These are phyloP conservation scores for Glyptemys insculpta DNA, from an alignment of 2,797 vertebrate genomes.

Conservation along the genomic window DNA sequence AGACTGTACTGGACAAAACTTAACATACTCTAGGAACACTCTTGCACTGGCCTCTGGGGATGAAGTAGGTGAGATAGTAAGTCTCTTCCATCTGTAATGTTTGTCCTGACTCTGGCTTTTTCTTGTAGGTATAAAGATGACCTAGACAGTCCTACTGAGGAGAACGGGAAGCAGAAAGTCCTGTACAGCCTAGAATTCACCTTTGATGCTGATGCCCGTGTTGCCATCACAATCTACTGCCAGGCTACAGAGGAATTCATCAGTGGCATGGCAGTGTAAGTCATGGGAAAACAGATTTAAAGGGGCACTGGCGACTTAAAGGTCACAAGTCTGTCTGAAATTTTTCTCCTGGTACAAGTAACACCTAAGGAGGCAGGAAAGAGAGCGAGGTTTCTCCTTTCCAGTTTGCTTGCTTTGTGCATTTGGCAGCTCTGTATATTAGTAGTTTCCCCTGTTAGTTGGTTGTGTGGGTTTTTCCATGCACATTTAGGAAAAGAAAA, in stretches of 20 bases:
- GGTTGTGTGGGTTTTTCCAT: not conserved
- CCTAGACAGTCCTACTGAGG: slow-evolving; percentile 89
- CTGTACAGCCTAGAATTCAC: slow-evolving; percentile 98
- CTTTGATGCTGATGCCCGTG: slow-evolving; percentile 95
- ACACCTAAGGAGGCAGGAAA: not conserved
- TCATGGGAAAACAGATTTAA: not conserved
- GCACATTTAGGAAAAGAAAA: not conserved
- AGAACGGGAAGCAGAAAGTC: slow-evolving; percentile 90
- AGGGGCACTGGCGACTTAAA: not conserved
- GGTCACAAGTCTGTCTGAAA: not conserved
- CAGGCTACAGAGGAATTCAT: slow-evolving; percentile 97
- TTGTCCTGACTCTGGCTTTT: not conserved
- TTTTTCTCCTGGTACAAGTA: not conserved
- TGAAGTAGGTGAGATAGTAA: not conserved
- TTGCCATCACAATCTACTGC: slow-evolving; percentile 97
- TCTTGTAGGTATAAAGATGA: slow-evolving; percentile 94
- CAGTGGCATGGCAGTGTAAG: slow-evolving; percentile 96
- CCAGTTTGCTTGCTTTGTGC: not conserved
- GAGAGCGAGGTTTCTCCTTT: not conserved
- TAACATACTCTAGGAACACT: not conserved
- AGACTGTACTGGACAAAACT: not conserved
- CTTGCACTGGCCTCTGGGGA: not conserved
- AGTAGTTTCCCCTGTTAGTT: not conserved
- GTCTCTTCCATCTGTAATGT: not conserved
- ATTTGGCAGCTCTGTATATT: slow-evolving; percentile 16